Evolutionary conservation across 2,888 invertebrate species (phyloP), one percentile per base, ranked within the genome.

Genomic region (Meghimatium bilineatum): DNA sequence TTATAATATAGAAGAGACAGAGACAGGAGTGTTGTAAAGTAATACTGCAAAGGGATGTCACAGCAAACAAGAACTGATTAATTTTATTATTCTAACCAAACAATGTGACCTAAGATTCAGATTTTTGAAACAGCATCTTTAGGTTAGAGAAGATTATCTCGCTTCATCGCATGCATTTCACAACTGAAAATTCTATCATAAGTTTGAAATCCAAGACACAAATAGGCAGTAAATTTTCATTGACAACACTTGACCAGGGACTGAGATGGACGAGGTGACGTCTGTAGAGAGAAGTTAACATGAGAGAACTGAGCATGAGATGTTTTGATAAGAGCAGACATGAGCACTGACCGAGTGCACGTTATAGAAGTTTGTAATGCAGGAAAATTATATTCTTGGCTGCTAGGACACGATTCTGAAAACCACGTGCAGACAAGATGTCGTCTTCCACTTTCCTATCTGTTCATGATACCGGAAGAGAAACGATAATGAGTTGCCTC

Each of bases 401-500:
- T 69, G 69, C 69, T 36, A 12, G 10, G 32, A 32, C 69, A 69
- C 36, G 69, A 69, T 17, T 69, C 69, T 34, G 34, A 69, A 10
- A 34, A 14, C 10, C n/a, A 63, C 63, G 63, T 71, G 71, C 20
- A 36, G 23, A 1, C 26, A 71, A 20, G 12, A 23, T 38, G 71
- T 23, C 23, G 36, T 71, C 71, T 56, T 3, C 56, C 17, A 26
- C 71, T 71, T 23, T 38, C n/a, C 26, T 71, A 26, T 72, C 29
- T 44, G 44, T 49, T 74, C 49, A n/a, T 74, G 72, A 44, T 74
- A 32, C 49, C 72, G 72, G 49, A 49, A 74, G 49, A 36, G n/a
- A 34, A 29, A 44, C n/a, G 72, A 49, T 74, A 74, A 74, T 74
- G 72, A 74, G 72, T 74, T 14, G 72, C 72, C 72, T 74, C 44